Conservation (phyloP, 2,797 vertebrate genomes). For the Centroberyx gerrardi region DNA sequence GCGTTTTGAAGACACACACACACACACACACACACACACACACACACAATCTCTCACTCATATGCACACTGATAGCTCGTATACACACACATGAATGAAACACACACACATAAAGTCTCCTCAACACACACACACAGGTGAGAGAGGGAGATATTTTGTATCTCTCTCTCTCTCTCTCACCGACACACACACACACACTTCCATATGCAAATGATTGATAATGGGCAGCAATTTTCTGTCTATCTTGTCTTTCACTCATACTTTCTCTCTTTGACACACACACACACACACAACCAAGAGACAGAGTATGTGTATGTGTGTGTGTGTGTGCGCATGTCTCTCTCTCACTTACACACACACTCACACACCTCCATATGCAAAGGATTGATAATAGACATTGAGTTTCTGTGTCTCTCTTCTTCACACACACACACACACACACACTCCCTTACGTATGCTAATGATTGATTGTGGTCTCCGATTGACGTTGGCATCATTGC, state of each 20-base stretch:
- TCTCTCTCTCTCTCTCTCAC: not conserved
- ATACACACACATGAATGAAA: slow-evolving; percentile 3
- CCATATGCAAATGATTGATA: slow-evolving; percentile 73
- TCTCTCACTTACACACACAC: slow-evolving; percentile 12
- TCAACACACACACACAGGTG: not conserved
- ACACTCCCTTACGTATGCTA: slow-evolving; percentile 62
- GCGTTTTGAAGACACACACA: slow-evolving; percentile 63
- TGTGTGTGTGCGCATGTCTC: too few species aligned
- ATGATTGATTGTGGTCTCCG: slow-evolving; percentile 80
- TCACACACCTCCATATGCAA: slow-evolving; percentile 63
- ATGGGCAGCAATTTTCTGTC: slow-evolving; percentile 49
- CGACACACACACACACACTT: slow-evolving; percentile 50
- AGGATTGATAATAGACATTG: slow-evolving; percentile 73
- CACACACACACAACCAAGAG: slow-evolving; percentile 16
- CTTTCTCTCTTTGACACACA: not conserved
- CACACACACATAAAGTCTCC: slow-evolving; percentile 4
- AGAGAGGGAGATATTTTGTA: too few species aligned
- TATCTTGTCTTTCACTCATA: not conserved
- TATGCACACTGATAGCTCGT: slow-evolving; percentile 36
- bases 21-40: slow-evolving; percentile 1
- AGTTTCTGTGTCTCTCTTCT: not conserved
- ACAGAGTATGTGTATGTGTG: too few species aligned
- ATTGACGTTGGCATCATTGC: slow-evolving; percentile 76
- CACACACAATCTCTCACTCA: slow-evolving; percentile 2
- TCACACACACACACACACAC: not conserved